Evolutionary conservation across 2,797 vertebrate genomes (phyloP), one percentile per base, ranked within the genome.

Genomic region (Tarsius wallacei): DNA sequence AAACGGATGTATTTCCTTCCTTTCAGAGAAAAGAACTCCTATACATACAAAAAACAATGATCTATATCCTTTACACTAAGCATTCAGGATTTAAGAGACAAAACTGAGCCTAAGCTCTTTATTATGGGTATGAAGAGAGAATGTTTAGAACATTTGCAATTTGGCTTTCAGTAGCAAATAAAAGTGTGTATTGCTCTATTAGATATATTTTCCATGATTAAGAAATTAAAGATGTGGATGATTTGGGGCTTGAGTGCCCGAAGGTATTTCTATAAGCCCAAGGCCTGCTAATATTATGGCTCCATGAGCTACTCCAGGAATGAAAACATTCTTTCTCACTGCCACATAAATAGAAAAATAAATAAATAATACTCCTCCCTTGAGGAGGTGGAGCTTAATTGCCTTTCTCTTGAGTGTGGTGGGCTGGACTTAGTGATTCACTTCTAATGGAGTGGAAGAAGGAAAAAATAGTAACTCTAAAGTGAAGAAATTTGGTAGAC

Each of bases 21-120:
- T 83, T 91, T 97, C 59, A 77, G 14, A 68, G 21, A 16, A 42
- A 91, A 93, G 31, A 77, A 71, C 7, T 33, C 6, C 78, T 85
- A 66, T 49, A 89, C 2, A 68, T 2, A 36, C 68, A 21, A 85
- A 53, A 33, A 91, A 63, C 73, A 91, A 57, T 73, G n/a, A 2
- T 73, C 15, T 14, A 8, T 80, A n/a, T 31, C 7, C 14, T 93
- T 81, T 28, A 26, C 59, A 26, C 49, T 17, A 91, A 96, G 91
- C 16, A 63, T 66, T 96, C 16, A 8, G 80, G 7, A 91, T 90
- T 88, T 88, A 59, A 76, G 31, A 86, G 11, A 47, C 26, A 93
- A 95, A 66, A 57, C 17, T 64, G 61, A 93, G 31, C 8, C 22
- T 21, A n/a, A 90, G n/a, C 21, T 16, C 22, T 53, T 95, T 88